Conservation (phyloP, 2,888 invertebrate genomes). For the Andrena flavipes region DNA sequence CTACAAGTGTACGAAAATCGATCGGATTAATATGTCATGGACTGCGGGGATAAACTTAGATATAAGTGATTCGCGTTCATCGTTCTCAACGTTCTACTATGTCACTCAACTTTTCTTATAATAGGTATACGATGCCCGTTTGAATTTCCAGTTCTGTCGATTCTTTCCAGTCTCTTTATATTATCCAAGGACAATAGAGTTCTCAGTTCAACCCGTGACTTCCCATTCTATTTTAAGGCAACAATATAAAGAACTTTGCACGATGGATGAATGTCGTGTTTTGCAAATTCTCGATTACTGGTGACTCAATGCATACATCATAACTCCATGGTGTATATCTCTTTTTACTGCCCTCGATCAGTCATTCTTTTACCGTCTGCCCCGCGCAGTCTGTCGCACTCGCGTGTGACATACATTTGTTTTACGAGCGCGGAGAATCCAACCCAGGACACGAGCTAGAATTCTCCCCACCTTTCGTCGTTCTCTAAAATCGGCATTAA, state of each 20-base stretch:
- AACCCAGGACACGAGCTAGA: not conserved
- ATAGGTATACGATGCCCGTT: too few relatives aligned
- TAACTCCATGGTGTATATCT: constrained; percentile 12
- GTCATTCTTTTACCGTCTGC: constrained; percentile 19
- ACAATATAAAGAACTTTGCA: not conserved
- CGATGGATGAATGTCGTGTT: not conserved
- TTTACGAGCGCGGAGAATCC: not conserved
- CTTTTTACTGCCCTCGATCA: constrained; percentile 23
- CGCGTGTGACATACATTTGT: constrained; percentile 29
- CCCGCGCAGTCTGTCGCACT: not conserved
- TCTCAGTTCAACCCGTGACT: not conserved
- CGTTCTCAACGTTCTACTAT: not conserved
- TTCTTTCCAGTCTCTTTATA: too few relatives aligned
- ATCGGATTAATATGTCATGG: constrained; percentile 24
- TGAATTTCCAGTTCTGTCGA: too few relatives aligned
- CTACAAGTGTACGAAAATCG: constrained; percentile 31
- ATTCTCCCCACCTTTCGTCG: not conserved
- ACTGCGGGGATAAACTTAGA: not conserved
- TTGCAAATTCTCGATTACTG: not conserved
- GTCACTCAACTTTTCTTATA: too few relatives aligned
- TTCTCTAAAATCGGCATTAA: not conserved
- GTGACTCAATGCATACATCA: constrained; percentile 17
- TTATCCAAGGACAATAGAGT: not conserved
- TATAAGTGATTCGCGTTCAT: constrained; percentile 14
- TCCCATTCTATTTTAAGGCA: not conserved